Base-by-base conservation (phyloP, 2,888 invertebrate genomes). In the Apodemia arnacis region DNA sequence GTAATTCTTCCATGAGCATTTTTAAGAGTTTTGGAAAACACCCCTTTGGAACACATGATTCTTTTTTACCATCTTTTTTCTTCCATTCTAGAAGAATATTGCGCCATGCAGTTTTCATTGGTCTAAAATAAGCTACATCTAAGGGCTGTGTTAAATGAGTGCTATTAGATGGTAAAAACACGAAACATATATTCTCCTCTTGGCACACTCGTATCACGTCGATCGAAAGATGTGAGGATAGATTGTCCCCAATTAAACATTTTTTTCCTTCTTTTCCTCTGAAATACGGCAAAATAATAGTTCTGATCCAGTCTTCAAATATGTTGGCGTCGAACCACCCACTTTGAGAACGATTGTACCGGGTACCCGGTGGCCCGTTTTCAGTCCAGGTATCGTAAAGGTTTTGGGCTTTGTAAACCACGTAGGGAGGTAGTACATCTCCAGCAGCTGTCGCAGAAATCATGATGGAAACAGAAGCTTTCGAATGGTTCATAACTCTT, bases 401-500 rank as follows among this genome's bases (percentile, higher is more conserved):
- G 11, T 66, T 66, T 5, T 66, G 27, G 11, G 27, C 66, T 11
- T 66, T 66, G 27, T 27, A 66, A 10, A 66, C 66, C 10, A 27
- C 15, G 27, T 66, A 27, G 1, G 66, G 66, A 11, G 66, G 66
- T 27, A 66, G 10, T 3, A 27, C 6, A 4, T 15, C 15, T 13
- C 66, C 66, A 10, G 27, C 15, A 66, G 66, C 66, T 2, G 66
- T 66, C 6, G 66, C 66, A 27, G 27, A 27, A 27, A 66, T 66
- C 66, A 66, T 85, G 13, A 85, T 8, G 5, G 66, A 66, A 1
- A 66, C 10, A 7, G 66, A 66, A 11, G 66, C 66, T 66, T 24
- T 66, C 1, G 27, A 31, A 84, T 83, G 15, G 72, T 44, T 21
- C 59, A 41, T 2, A 15, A 82, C 72, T 54, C 59, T 79, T 79